A percentile compares a stretch with the other conserved stretches of the same genome.
These are phyloP conservation scores for Uloborus plumipes DNA, from an alignment of 2,888 invertebrate genomes.

Conservation along the genomic window DNA sequence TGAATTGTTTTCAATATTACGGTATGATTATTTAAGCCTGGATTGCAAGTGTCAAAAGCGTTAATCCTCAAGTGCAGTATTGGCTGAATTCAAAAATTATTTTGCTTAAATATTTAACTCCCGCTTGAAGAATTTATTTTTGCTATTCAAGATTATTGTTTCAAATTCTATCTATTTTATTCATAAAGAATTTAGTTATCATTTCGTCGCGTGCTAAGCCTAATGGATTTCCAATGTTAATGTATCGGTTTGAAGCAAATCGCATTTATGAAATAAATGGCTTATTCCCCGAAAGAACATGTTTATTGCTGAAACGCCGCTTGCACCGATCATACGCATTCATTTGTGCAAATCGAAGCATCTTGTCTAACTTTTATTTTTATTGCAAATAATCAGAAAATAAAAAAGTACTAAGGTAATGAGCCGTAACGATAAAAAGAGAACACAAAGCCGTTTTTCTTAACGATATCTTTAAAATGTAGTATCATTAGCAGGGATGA, in stretches of 20 bases:
- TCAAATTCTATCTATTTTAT: too few species aligned
- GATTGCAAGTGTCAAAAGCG: too few species aligned
- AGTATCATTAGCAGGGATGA: slow-evolving; percentile 26
- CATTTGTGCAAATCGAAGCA: slow-evolving; percentile 42
- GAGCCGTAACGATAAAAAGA: slow-evolving; percentile 38
- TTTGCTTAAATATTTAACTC: too few species aligned
- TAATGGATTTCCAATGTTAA: slow-evolving; percentile 52
- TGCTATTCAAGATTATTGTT: too few species aligned
- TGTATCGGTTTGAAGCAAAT: slow-evolving; percentile 33
- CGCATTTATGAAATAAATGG: slow-evolving; percentile 41
- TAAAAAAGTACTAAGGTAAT: slow-evolving; percentile 19
- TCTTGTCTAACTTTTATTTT: slow-evolving; percentile 40
- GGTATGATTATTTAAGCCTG: too few species aligned
- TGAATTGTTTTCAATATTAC: too few species aligned
- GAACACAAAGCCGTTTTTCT: slow-evolving; percentile 38
- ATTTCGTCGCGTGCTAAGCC: slow-evolving; percentile 35
- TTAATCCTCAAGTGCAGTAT: background rate
- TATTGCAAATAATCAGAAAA: slow-evolving; percentile 22
- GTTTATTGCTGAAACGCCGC: slow-evolving; percentile 32
- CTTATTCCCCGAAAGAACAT: slow-evolving; percentile 35
- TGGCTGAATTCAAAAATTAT: slow-evolving; percentile 2
- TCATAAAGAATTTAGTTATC: too few species aligned
- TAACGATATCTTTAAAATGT: slow-evolving; percentile 28
- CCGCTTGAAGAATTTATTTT: too few species aligned
- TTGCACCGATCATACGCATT: slow-evolving; percentile 27